A percentile compares a stretch with the other conserved stretches of the same genome.
These are phyloP conservation scores for Glossosoma conforme DNA, from an alignment of 1,140 invertebrate genomes.

Conservation along the genomic window DNA sequence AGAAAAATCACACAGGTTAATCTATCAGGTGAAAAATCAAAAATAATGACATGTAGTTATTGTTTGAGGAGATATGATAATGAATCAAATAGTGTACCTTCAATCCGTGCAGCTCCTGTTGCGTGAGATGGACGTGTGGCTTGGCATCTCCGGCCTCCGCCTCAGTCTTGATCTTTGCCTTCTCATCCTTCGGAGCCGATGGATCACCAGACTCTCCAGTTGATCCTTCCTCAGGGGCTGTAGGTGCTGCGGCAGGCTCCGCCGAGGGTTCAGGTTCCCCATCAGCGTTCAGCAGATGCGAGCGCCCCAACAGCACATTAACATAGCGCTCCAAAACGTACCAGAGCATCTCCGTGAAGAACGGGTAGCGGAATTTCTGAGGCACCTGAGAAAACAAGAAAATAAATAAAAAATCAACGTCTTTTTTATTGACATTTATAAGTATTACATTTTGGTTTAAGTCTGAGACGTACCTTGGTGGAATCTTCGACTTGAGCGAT, in stretches of 20 bases:
- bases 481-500: conserved; percentile 92
- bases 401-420: background rate
- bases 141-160: conserved; percentile 11
- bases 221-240: too few relatives aligned
- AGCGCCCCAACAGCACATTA: conserved; percentile 76
- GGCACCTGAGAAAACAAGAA: conserved; percentile 63
- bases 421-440: background rate
- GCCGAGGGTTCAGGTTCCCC: conserved; percentile 46
- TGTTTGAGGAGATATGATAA: too few relatives aligned
- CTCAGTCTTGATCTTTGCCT: conserved; percentile 13
- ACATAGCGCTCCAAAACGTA: conserved; percentile 95
- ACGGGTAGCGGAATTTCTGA: conserved; percentile 95
- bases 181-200: too few relatives aligned
- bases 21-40: too few relatives aligned
- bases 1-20: too few relatives aligned
- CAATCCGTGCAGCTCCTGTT: conserved; percentile 81
- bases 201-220: too few relatives aligned
- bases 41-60: background rate
- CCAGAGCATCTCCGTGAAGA: conserved; percentile 97
- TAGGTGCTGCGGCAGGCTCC: conserved; percentile 33
- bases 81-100: conserved; percentile 53
- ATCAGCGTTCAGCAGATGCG: conserved; percentile 60
- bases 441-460: background rate
- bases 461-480: conserved; percentile 62
- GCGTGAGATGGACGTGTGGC: conserved; percentile 67